Evolutionary conservation across 2,797 vertebrate species (phyloP).

Genomic region (Danionella dracula): DNA sequence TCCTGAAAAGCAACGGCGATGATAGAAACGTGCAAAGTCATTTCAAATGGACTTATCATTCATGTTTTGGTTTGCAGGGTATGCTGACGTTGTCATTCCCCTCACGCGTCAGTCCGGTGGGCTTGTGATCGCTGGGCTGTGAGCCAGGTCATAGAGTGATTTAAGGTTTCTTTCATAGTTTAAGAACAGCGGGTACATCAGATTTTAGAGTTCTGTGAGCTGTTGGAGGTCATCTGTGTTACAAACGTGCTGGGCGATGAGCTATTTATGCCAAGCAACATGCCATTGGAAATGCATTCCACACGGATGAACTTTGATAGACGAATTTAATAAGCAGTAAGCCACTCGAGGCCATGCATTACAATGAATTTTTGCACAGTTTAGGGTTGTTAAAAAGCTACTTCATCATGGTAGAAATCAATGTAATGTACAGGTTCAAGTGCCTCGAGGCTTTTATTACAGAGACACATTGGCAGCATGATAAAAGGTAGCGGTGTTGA

Average conservation of each 20-base stretch:
- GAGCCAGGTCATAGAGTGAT: constrained; percentile 56
- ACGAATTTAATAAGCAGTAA: neutral
- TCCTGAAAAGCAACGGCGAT: constrained; percentile 41
- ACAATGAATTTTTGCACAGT: constrained; percentile 11
- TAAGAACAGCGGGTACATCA: constrained; percentile 48
- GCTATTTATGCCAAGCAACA: neutral
- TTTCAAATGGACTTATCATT: constrained; percentile 44
- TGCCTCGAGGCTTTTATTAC: constrained; percentile 1
- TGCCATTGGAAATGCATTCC: neutral
- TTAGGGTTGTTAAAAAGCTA: constrained; percentile 7
- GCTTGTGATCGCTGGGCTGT: constrained; percentile 48
- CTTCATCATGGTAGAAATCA: constrained; percentile 3
- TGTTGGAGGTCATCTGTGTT: constrained; percentile 29
- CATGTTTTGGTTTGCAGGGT: constrained; percentile 26
- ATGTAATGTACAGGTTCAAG: constrained; percentile 8
- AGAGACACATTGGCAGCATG: neutral
- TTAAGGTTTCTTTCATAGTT: constrained; percentile 54
- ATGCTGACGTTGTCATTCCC: constrained; percentile 53
- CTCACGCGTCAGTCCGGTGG: constrained; percentile 32
- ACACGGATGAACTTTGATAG: neutral
- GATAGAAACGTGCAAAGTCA: constrained; percentile 35
- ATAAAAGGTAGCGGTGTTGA: neutral
- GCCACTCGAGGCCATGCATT: neutral
- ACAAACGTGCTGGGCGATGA: neutral
- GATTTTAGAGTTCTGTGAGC: constrained; percentile 43